Evolutionary conservation across 2,797 vertebrate genomes (phyloP).

Genomic region (Pseudopleuronectes americanus): DNA sequence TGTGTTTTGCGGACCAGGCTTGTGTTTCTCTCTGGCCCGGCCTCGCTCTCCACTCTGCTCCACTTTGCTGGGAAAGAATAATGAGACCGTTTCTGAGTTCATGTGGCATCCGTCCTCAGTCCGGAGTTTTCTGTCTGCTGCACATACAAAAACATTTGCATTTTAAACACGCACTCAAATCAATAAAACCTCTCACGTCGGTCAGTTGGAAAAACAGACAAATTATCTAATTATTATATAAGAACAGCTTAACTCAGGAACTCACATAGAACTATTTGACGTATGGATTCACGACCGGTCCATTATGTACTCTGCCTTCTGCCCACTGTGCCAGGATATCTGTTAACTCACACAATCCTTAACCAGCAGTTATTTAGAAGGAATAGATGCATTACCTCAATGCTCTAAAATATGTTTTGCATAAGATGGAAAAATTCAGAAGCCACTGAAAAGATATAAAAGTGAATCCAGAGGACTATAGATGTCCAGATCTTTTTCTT

Average conservation of each 20-base stretch:
- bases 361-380: background rate
- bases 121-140: constrained; percentile 15
- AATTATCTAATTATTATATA: background rate
- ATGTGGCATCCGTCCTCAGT: constrained; percentile 10
- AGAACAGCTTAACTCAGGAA: background rate
- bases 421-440: background rate
- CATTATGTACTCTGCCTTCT: background rate
- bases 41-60: background rate
- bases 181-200: background rate
- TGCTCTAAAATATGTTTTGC: background rate
- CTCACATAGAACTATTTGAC: background rate
- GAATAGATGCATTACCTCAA: background rate
- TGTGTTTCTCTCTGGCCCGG: constrained; percentile 17
- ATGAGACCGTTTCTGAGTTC: constrained; percentile 16
- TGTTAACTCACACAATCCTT: background rate
- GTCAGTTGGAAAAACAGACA: constrained; percentile 27
- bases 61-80: constrained; percentile 21
- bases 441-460: background rate
- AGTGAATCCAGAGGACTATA: no score
- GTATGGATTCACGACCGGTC: background rate
- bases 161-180: constrained; percentile 21
- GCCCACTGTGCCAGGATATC: background rate
- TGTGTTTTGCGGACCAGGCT: constrained; percentile 28
- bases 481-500: no score
- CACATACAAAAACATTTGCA: constrained; percentile 6